These are phyloP conservation scores for Aphelocoma californica DNA, from an alignment of 2,797 vertebrate species.

Conservation along the genomic window DNA sequence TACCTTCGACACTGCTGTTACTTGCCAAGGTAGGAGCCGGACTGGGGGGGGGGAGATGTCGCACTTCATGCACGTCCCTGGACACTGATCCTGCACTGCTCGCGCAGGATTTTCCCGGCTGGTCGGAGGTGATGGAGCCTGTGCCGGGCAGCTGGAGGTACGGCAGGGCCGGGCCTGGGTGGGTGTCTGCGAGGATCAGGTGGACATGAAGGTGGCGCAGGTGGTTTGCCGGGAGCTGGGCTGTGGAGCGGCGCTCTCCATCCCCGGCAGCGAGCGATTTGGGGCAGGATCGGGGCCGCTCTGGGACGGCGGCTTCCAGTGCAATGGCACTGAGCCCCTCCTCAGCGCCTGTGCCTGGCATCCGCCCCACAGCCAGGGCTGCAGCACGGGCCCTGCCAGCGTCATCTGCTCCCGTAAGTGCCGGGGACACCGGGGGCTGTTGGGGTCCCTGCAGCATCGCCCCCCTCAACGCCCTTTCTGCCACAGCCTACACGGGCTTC, in stretches of 20 bases:
- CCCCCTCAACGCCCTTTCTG: fast-evolving
- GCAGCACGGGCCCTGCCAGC: not conserved
- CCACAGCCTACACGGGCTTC: not conserved
- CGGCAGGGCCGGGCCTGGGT: not conserved
- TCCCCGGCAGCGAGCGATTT: fast-evolving
- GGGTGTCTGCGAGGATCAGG: not conserved
- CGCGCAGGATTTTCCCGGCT: not conserved
- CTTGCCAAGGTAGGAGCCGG: not conserved
- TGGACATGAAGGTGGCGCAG: constrained; percentile 6
- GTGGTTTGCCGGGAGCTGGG: constrained; percentile 65
- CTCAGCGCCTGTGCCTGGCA: not conserved
- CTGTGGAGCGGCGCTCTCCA: not conserved
- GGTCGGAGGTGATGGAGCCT: not conserved
- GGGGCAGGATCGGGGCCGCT: not conserved
- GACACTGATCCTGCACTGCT: fast-evolving
- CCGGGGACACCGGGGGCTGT: fast-evolving
- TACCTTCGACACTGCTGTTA: fast-evolving
- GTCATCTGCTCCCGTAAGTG: constrained; percentile 18
- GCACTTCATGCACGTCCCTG: fast-evolving
- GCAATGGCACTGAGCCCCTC: not conserved
- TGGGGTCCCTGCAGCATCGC: fast-evolving
- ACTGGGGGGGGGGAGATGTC: fast-evolving
- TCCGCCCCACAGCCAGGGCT: not conserved
- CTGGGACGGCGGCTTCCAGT: not conserved
- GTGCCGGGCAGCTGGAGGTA: constrained; percentile 20